Base-by-base conservation (phyloP, 1,140 invertebrate genomes). In the Oncopeltus fasciatus region DNA sequence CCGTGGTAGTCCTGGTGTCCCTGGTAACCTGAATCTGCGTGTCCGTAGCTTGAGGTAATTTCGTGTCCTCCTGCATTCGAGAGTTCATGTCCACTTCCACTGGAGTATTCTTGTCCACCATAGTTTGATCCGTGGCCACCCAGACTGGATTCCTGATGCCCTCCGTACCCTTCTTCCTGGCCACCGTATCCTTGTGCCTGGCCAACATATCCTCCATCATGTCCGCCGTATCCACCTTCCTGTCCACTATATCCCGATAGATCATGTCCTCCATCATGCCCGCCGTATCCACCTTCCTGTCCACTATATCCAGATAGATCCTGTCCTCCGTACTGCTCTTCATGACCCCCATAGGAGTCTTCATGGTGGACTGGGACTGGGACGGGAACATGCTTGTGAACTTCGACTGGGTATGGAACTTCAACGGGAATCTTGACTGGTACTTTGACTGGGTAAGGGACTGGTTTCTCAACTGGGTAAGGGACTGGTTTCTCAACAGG, bases 391-490 rank as follows among this genome's bases (percentile, higher is more conserved):
- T 24, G 53, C 33, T 64, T 64, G 20, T 59, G 33, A 5, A 64
- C 62, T 21, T 59, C 57, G 46, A 87, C 85, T 77, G 87, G 85
- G 72, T 83, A 87, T 2, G 85, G 85, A 65, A 85, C 84, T 70
- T 86, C 84, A 0, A 87, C 85, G 20, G 85, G 85, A 69, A 87
- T 85, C 70, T 87, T 87, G 28, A 87, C 83, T 74, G 83, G 84
- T 68, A 87, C 84, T 73, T 85, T 86, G 4, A 87, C 85, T 76
- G 86, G 84, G 72, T 86, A 86, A 11, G 83, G 83, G 2, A 88
- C 78, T 70, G 86, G 82, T 75, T 87, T 88, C 69, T 87, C 85
- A 1, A 88, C 86, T 57, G 83, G 83, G 72, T 87, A 84, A 8
- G 83, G 83, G 4, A 81, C 74, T 66, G 77, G 78, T 70, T 81